Conservation (phyloP, 2,797 vertebrate species). For the Manis crassicaudata region DNA sequence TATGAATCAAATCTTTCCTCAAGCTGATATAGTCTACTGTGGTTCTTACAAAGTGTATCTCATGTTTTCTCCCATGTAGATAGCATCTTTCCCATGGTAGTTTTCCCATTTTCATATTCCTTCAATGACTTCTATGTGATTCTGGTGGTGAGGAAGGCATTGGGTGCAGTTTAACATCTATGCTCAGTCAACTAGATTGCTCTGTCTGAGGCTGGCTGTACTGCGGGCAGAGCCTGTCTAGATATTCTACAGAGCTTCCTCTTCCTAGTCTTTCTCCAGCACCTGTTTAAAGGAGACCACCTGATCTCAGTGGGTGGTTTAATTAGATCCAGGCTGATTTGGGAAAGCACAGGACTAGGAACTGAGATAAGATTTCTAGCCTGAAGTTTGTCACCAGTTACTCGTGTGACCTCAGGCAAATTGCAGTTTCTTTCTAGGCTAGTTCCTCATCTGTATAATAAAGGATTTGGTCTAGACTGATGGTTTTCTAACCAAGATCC, state of each 20-base stretch:
- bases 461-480: background rate
- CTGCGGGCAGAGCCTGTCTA: background rate
- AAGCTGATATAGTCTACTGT: background rate
- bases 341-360: background rate
- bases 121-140: background rate
- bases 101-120: background rate
- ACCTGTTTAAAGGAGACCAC: background rate
- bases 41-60: background rate
- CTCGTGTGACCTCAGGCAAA: background rate
- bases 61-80: background rate
- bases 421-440: background rate
- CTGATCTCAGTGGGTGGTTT: background rate
- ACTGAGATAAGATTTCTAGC: background rate
- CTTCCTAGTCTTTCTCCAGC: background rate
- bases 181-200: background rate
- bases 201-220: background rate
- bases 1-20: background rate
- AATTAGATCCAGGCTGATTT: slow-evolving; percentile 28
- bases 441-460: background rate
- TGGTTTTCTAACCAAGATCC: slow-evolving; percentile 17
- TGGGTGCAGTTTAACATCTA: background rate
- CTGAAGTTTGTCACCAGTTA: background rate
- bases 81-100: background rate
- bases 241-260: background rate
- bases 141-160: background rate